Evolutionary conservation across 2,888 invertebrate species (phyloP), one percentile per base, ranked within the genome.

Genomic region (Polietes domitor): DNA sequence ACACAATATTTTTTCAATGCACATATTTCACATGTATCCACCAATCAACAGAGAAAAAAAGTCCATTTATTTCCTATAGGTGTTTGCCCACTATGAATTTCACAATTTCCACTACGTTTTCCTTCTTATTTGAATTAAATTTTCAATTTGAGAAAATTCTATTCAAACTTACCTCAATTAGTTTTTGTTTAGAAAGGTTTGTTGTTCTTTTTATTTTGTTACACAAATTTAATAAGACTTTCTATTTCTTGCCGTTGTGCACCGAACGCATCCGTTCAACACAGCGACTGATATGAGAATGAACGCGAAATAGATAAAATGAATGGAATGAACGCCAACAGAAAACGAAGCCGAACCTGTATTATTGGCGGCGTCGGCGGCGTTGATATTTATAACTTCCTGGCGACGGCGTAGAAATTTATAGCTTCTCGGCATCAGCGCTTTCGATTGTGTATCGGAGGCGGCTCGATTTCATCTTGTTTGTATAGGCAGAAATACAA

Each of bases 251-350:
- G 58, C 6, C 41, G 43, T 15, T 19, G 65, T 32, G 17, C 2
- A 65, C 37, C 19, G 65, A 53, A 70, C 50, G 82, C 85, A 85
- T 86, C 82, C 24, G 26, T 9, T 12, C 71, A 68, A 19, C 55
- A 77, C 83, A 82, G 74, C 74, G 75, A 81, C 73, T 71, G 68
- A 85, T 76, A 76, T 26, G 28, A 71, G 70, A 86, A 86, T 87
- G 86, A 86, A 86, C 75, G 37, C 10, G n/a, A n/a, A n/a, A n/a
- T n/a, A n/a, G n/a, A n/a, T n/a, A n/a, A n/a, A n/a, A n/a, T n/a
- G n/a, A n/a, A n/a, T n/a, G n/a, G n/a, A n/a, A n/a, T n/a, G n/a
- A n/a, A n/a, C n/a, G n/a, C n/a, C n/a, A n/a, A n/a, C n/a, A n/a
- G n/a, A n/a, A n/a, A n/a, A n/a, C n/a, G n/a, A n/a, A n/a, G n/a